These are phyloP conservation scores for Ferrisia virgata DNA, from an alignment of 2,888 invertebrate species.

Conservation along the genomic window DNA sequence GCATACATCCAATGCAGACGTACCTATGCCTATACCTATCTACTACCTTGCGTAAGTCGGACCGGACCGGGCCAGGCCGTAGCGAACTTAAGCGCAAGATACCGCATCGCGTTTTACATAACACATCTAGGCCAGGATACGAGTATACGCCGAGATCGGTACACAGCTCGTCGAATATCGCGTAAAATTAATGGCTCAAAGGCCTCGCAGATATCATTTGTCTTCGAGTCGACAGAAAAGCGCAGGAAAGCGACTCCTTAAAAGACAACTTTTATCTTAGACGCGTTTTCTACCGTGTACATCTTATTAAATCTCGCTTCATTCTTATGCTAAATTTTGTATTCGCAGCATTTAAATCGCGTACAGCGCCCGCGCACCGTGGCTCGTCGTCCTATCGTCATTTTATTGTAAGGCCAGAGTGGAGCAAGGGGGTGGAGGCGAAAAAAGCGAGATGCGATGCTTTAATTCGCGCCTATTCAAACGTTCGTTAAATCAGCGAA, in stretches of 20 bases:
- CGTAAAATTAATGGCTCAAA: conserved; percentile 5
- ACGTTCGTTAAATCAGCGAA: background rate
- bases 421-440: too few species aligned
- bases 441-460: background rate
- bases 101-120: background rate
- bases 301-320: conserved; percentile 23
- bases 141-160: background rate
- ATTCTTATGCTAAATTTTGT: conserved; percentile 12
- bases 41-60: too few species aligned
- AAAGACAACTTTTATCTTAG: conserved; percentile 23
- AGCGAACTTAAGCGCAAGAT: background rate
- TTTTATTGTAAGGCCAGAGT: background rate
- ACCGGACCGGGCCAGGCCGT: background rate
- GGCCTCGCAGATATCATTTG: conserved; percentile 28
- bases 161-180: conserved; percentile 9
- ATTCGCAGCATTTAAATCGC: background rate
- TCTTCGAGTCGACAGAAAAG: background rate
- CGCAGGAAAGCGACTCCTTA: background rate
- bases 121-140: too few species aligned
- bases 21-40: too few species aligned
- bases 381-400: background rate
- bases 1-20: too few species aligned
- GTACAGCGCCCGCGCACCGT: background rate
- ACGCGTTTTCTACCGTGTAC: background rate
- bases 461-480: background rate